Evolutionary conservation across 2,888 invertebrate species (phyloP).

Genomic region (Pinctada fucata): DNA sequence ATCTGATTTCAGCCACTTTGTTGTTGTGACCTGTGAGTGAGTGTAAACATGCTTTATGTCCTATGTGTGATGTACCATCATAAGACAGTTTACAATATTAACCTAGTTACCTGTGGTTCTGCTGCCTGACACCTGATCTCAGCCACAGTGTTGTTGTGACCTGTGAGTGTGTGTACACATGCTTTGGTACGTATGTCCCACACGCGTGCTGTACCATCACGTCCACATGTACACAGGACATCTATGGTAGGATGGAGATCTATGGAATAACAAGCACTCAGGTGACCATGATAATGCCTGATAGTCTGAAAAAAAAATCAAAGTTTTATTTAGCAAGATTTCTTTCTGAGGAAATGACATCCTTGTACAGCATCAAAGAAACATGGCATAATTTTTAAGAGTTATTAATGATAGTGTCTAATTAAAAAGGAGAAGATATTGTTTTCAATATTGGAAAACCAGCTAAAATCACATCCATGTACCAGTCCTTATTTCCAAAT

Average conservation of each 20-base stretch:
- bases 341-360: too few species aligned
- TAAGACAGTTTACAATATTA: too few species aligned
- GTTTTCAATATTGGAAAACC: background rate
- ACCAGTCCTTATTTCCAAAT: too few species aligned
- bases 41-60: slow-evolving; percentile 98
- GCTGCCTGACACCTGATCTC: slow-evolving; percentile 93
- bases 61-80: slow-evolving; percentile 82
- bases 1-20: slow-evolving; percentile 95
- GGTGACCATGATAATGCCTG: slow-evolving; percentile 98
- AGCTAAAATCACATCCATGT: too few species aligned
- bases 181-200: slow-evolving; percentile 99
- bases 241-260: slow-evolving; percentile 97
- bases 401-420: too few species aligned
- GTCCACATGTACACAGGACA: slow-evolving; percentile 93
- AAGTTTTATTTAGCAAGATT: background rate
- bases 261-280: slow-evolving; percentile 96
- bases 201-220: slow-evolving; percentile 95
- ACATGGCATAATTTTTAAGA: too few species aligned
- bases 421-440: too few species aligned
- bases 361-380: too few species aligned
- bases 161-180: slow-evolving; percentile 95
- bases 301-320: slow-evolving; percentile 83
- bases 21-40: slow-evolving; percentile 97
- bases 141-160: slow-evolving; percentile 98
- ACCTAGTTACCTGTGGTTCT: slow-evolving; percentile 89